These are phyloP conservation scores for Microchirus variegatus DNA, from an alignment of 2,797 vertebrate species.

Conservation along the genomic window DNA sequence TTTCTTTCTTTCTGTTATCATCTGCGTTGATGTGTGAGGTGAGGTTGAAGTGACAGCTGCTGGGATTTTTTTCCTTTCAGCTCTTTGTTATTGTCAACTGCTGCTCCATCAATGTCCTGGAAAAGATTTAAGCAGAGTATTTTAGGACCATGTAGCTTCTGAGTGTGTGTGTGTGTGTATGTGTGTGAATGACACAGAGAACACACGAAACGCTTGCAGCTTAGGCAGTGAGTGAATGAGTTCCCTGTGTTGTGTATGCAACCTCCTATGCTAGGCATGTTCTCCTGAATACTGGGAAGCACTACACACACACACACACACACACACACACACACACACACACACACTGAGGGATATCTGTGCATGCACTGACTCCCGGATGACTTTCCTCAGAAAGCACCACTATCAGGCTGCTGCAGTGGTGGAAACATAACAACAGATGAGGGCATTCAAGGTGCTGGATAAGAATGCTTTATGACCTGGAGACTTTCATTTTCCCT, in stretches of 20 bases:
- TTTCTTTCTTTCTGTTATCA: slow-evolving; percentile 9
- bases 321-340: neutral
- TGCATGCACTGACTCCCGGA: slow-evolving; percentile 39
- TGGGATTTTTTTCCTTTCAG: slow-evolving; percentile 54
- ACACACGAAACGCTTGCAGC: slow-evolving; percentile 42
- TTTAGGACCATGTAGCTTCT: slow-evolving; percentile 39
- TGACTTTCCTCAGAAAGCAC: slow-evolving; percentile 55
- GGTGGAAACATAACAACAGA: slow-evolving; percentile 22
- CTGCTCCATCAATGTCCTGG: slow-evolving; percentile 37
- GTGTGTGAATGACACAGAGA: slow-evolving; percentile 48
- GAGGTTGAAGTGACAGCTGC: slow-evolving; percentile 2
- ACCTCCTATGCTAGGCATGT: slow-evolving; percentile 55
- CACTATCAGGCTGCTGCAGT: slow-evolving; percentile 41
- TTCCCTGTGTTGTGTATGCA: slow-evolving; percentile 64
- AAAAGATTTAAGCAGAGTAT: slow-evolving; percentile 18
- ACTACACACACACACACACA: slow-evolving; percentile 15
- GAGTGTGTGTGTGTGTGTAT: slow-evolving; percentile 44
- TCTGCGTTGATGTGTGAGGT: slow-evolving; percentile 19
- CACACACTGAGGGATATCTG: slow-evolving; percentile 31
- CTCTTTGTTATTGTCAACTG: slow-evolving; percentile 60
- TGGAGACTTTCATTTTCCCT: neutral
- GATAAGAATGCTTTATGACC: slow-evolving; percentile 11
- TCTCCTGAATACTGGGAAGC: slow-evolving; percentile 50
- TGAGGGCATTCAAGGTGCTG: slow-evolving; percentile 17
- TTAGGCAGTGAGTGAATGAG: slow-evolving; percentile 63